Evolutionary conservation across 2,888 invertebrate species (phyloP).

Genomic region (Melieria picta): DNA sequence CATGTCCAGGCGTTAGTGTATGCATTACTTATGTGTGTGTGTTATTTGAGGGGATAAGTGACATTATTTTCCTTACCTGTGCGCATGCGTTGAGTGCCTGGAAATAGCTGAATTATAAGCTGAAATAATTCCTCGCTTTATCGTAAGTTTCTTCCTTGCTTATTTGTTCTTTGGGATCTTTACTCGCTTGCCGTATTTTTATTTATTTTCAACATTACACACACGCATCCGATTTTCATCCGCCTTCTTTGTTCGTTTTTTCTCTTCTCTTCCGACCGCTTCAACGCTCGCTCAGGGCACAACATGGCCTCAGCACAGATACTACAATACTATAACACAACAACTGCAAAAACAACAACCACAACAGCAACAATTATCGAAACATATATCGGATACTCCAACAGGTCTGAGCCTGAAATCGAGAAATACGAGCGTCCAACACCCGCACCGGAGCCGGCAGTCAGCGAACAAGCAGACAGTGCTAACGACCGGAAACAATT

Average conservation of each 20-base stretch:
- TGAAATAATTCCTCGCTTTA: too few species aligned
- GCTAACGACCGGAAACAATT: slow-evolving; percentile 55
- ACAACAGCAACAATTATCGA: slow-evolving; percentile 50
- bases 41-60: too few species aligned
- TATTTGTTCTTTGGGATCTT: too few species aligned
- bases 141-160: too few species aligned
- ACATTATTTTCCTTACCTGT: too few species aligned
- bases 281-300: slow-evolving; percentile 58
- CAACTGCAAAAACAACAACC: slow-evolving; percentile 51
- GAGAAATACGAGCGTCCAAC: slow-evolving; percentile 24
- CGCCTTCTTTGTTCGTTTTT: slow-evolving; percentile 17
- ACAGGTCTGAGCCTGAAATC: not conserved
- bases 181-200: not conserved
- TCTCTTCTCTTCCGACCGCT: slow-evolving; percentile 28
- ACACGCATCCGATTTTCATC: slow-evolving; percentile 4
- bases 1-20: too few species aligned
- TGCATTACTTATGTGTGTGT: not conserved
- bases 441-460: slow-evolving; percentile 4
- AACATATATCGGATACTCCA: slow-evolving; percentile 20
- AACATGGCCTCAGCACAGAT: slow-evolving; percentile 67
- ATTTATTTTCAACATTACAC: not conserved
- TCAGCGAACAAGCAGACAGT: slow-evolving; percentile 15
- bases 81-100: too few species aligned
- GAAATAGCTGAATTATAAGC: too few species aligned
- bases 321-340: slow-evolving; percentile 64